Evolutionary conservation across 1,140 invertebrate genomes (phyloP).

Genomic region (Drosophila chauvacae): DNA sequence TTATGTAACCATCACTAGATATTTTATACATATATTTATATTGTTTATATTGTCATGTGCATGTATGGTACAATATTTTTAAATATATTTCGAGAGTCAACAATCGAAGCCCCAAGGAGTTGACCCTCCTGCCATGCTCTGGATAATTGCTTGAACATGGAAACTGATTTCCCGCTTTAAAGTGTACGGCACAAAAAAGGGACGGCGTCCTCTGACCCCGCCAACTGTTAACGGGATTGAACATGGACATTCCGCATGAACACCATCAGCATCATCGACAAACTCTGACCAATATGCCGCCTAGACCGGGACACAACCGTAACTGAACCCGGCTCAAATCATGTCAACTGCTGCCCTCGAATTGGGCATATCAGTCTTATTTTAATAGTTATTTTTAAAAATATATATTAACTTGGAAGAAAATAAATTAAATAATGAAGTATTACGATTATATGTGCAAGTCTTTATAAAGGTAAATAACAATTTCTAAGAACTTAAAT

Average conservation of each 20-base stretch:
- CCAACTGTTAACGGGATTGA: neutral
- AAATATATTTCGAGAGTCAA: neutral
- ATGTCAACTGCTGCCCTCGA: slow-evolving; percentile 26
- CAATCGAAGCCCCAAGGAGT: neutral
- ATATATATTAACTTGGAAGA: neutral
- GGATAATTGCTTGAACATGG: slow-evolving; percentile 5
- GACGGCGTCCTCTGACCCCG: neutral
- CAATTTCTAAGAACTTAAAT: too few species aligned
- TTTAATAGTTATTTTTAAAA: too few species aligned
- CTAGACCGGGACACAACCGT: slow-evolving; percentile 23
- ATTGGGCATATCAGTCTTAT: neutral
- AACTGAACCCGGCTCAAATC: slow-evolving; percentile 40
- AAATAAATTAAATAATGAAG: neutral
- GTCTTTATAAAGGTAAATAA: neutral
- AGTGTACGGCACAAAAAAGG: neutral
- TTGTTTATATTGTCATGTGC: neutral
- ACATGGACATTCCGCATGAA: slow-evolving; percentile 34
- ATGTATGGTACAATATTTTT: too few species aligned
- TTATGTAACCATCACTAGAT: neutral
- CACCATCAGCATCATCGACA: slow-evolving; percentile 35
- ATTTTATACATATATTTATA: neutral
- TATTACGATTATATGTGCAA: neutral
- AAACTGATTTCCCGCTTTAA: slow-evolving; percentile 18
- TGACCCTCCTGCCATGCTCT: neutral
- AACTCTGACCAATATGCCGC: slow-evolving; percentile 52